These are phyloP conservation scores for Acronicta leporina DNA, from an alignment of 2,888 invertebrate species.

Conservation along the genomic window DNA sequence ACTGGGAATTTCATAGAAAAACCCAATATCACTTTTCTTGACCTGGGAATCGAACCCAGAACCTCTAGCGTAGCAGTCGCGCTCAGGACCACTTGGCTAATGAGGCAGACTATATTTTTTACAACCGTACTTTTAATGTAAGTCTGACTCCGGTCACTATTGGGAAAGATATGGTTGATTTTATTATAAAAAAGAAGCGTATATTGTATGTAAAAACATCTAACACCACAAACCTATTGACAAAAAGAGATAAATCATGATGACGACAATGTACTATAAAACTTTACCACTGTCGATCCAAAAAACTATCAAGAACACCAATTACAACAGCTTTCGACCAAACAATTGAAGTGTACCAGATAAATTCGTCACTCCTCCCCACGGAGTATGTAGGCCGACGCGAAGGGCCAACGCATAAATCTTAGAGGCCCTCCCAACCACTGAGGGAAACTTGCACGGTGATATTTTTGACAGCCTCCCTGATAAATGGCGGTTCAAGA, in stretches of 20 bases:
- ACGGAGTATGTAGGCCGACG: slow-evolving; percentile 44
- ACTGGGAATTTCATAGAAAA: too few species aligned
- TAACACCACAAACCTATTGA: too few species aligned
- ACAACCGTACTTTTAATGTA: neutral
- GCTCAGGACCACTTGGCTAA: too few species aligned
- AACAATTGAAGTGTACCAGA: slow-evolving; percentile 55
- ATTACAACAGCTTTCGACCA: slow-evolving; percentile 36
- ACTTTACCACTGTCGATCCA: neutral
- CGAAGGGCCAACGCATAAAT: slow-evolving; percentile 54
- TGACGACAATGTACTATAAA: too few species aligned
- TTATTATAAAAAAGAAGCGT: too few species aligned
- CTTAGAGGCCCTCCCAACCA: slow-evolving; percentile 55
- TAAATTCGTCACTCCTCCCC: slow-evolving; percentile 59
- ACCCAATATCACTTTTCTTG: too few species aligned
- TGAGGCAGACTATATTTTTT: too few species aligned
- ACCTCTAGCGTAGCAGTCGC: too few species aligned
- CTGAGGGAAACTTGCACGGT: slow-evolving; percentile 58
- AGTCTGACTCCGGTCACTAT: neutral
- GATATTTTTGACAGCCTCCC: slow-evolving; percentile 61
- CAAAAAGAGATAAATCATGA: too few species aligned
- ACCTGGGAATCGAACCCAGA: too few species aligned
- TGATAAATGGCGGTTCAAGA: slow-evolving; percentile 54
- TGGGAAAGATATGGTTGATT: neutral
- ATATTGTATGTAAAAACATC: too few species aligned
- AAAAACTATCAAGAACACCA: slow-evolving; percentile 25